Evolutionary conservation across 2,113 vertebrate genomes (phyloP), one percentile per base, ranked within the genome.

Genomic region (Shinisaurus crocodilurus): DNA sequence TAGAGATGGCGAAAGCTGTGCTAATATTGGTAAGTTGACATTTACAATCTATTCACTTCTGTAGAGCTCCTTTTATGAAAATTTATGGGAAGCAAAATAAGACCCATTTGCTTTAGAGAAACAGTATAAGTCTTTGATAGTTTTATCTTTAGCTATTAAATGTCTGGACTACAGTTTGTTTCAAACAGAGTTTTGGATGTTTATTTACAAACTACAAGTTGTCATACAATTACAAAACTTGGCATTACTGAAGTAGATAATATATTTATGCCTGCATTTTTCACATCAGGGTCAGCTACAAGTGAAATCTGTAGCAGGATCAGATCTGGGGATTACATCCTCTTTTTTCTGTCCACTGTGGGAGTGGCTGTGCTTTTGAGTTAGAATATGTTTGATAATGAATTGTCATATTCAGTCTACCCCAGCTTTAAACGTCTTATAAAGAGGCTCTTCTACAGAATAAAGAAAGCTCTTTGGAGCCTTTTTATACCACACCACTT

Each of bases 1-100:
- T 86, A 93, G 96, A 12, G 99, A 99, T 43, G 99, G 98, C 70
- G 98, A 99, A 96, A 98, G 94, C 92, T 99, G 99, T 89, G 92
- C 98, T 93, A 99, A 98, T 94, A 97, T 97, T 57, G 98, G 99
- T 99, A 97, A 96, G 96, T 1, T 85, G 63, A 85, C 67, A 85
- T 93, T 90, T 23, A 75, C 54, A 8, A 0, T 37, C 45, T 80
- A 70, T 74, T 90, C 29, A 74, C 0, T 83, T 60, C 63, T 16
- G n/a, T 76, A 37, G 48, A 54, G 15, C 29, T n/a, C 32, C 15
- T 69, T 45, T 77, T 76, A 76, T 29, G 3, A 84, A 84, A 37
- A 65, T 85, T 23, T 43, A 65, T 54, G 16, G 27, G 45, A 29
- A 50, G 45, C 72, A 85, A 85, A 89, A 67, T 50, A 77, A 79